These are phyloP conservation scores for Microcebus tavaratra DNA, from an alignment of 2,113 vertebrate genomes.

Conservation along the genomic window DNA sequence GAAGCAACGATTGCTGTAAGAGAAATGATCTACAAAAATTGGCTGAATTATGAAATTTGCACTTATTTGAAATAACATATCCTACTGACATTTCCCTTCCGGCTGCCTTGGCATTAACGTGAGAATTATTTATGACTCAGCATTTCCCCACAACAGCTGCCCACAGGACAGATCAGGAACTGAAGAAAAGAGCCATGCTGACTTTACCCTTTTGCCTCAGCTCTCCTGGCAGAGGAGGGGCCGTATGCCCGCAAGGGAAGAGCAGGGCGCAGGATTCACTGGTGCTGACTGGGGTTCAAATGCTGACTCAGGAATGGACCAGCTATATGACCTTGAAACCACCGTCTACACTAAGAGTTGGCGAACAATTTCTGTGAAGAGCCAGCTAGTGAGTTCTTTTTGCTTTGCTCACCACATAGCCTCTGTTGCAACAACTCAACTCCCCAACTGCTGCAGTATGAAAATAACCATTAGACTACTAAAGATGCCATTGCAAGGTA, in stretches of 20 bases:
- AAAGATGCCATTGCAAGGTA: rapidly evolving
- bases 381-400: not conserved
- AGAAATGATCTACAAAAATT: constrained; percentile 53
- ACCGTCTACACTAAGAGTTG: not conserved
- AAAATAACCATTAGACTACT: not conserved
- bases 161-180: constrained; percentile 19
- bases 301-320: not conserved
- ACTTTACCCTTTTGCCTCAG: not conserved
- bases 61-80: constrained; percentile 73
- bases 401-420: not conserved
- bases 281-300: not conserved
- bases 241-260: rapidly evolving
- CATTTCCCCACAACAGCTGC: constrained; percentile 57
- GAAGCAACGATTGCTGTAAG: constrained; percentile 51
- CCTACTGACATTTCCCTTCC: constrained; percentile 65
- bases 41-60: constrained; percentile 54
- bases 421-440: not conserved
- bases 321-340: not conserved
- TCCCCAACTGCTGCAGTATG: not conserved
- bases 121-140: constrained; percentile 67
- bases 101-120: constrained; percentile 35
- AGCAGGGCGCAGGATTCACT: rapidly evolving
- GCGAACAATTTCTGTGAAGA: not conserved
- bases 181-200: not conserved
- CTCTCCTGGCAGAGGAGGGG: not conserved